Evolutionary conservation across 2,113 vertebrate genomes (phyloP).

Genomic region (Stomatorhinus ivindoensis): DNA sequence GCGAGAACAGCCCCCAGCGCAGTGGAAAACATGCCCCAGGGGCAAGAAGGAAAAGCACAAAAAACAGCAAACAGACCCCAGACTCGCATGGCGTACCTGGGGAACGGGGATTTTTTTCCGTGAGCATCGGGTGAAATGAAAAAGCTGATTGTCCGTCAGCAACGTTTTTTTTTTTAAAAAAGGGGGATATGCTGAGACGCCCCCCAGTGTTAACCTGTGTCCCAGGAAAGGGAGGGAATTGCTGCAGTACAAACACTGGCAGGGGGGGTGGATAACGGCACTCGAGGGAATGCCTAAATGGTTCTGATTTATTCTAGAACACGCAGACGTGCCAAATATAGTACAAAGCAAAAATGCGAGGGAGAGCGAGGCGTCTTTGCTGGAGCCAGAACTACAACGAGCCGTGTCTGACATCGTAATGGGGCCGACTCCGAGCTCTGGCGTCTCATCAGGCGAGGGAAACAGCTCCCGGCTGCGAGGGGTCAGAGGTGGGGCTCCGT

Average conservation of each 20-base stretch:
- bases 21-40: neutral
- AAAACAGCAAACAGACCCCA: neutral
- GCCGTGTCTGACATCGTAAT: neutral
- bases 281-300: neutral
- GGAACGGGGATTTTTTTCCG: neutral
- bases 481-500: neutral
- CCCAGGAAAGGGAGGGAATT: neutral
- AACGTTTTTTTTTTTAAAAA: too few species aligned
- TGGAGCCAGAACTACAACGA: neutral
- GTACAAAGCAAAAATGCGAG: conserved; percentile 18
- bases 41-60: neutral
- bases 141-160: conserved; percentile 1
- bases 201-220: conserved; percentile 6
- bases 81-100: neutral
- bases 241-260: conserved; percentile 3
- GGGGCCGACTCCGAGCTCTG: neutral
- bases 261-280: neutral
- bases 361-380: neutral
- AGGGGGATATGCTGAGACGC: neutral
- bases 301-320: conserved; percentile 19
- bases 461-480: neutral
- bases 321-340: conserved; percentile 19
- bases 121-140: neutral
- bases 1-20: neutral
- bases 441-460: neutral